Evolutionary conservation across 2,113 vertebrate genomes (phyloP), one percentile per base, ranked within the genome.

Genomic region (Percopsis transmontana): DNA sequence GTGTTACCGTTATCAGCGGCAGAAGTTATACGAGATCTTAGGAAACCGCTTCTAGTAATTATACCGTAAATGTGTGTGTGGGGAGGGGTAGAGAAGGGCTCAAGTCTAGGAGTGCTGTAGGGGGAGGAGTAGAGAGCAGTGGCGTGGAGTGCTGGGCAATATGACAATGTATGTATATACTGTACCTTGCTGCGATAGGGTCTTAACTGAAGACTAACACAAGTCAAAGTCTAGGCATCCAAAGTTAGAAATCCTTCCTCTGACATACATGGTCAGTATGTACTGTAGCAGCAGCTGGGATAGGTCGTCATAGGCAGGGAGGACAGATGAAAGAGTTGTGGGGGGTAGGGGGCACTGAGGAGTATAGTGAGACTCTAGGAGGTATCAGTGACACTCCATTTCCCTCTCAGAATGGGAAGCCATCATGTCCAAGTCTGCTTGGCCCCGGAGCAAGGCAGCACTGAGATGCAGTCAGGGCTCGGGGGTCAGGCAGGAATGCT

Each of bases 321-420:
- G 41, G 11, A 39, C 11, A 64, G 38, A 61, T 15, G 24, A 66
- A 48, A 33, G 52, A 0, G 0, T 58, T 69, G 48, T 44, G 61
- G 18, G 58, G 23, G 40, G 33, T 16, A 52, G 38, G 47, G 44
- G 65, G 51, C 24, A 24, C 58, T 11, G 62, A 71, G 81, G 44
- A n/a, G n/a, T n/a, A 83, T 21, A 5, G 48, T 13, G 58, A 50
- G 51, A 76, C 42, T 66, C 77, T 61, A 60, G 72, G 74, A 83
- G 58, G 67, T 83, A 85, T 78, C 79, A 82, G 3, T 57, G 79
- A 85, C 87, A 90, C 79, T 78, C 80, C 84, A 89, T 91, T 91
- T 92, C 82, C 80, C 56, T 0, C 0, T 80, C 73, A 91, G 85
- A 92, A 91, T 87, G 66, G 66, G 61, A 85, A 77, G 58, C 20